These are phyloP conservation scores for Hetaerina americana DNA, from an alignment of 1,140 invertebrate genomes.

Conservation along the genomic window DNA sequence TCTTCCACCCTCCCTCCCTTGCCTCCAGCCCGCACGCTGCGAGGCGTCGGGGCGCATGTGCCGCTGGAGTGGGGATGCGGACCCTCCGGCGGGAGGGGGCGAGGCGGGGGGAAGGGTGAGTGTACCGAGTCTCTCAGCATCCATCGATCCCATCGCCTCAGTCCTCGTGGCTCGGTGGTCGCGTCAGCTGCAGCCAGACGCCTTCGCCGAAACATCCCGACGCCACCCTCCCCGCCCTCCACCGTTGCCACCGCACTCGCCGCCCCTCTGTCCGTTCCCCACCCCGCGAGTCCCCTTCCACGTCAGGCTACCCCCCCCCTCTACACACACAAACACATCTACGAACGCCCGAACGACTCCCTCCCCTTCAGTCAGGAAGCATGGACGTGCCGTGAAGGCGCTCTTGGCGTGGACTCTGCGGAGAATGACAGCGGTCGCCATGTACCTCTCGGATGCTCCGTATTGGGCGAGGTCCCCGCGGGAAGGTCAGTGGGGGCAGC, in stretches of 20 bases:
- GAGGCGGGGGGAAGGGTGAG: background rate
- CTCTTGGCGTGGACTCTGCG: background rate
- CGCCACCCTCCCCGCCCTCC: no score
- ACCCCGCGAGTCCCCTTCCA: no score
- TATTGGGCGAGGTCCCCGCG: conserved; percentile 18
- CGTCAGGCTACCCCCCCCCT: no score
- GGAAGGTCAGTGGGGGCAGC: conserved; percentile 12
- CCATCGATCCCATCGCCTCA: background rate
- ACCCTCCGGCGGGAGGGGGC: background rate
- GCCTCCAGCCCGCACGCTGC: no score
- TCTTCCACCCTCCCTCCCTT: no score
- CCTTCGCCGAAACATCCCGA: no score
- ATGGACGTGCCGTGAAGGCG: no score
- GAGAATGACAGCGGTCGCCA: conserved; percentile 1
- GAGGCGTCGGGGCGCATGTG: background rate
- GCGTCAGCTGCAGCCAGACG: background rate
- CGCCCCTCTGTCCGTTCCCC: no score
- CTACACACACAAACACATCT: no score
- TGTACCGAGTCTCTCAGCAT: background rate
- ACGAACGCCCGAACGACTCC: no score
- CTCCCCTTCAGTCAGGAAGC: no score
- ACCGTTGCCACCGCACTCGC: no score
- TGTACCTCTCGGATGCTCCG: conserved; percentile 15
- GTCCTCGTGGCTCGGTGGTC: background rate
- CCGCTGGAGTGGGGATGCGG: background rate